Conservation (phyloP, 2,888 invertebrate genomes). For the Cosmia trapezina region DNA sequence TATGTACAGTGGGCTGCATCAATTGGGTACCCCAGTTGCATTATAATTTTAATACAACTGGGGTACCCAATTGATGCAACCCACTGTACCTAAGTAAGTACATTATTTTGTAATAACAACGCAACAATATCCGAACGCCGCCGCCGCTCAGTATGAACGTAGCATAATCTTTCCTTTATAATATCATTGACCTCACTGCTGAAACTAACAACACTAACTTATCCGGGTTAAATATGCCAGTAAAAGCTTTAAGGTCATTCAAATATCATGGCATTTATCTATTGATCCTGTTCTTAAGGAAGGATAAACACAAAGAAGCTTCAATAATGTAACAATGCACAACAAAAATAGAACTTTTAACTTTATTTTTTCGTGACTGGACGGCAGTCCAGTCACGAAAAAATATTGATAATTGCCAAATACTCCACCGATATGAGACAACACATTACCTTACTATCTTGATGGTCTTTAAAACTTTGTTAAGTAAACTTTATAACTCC, state of each 20-base stretch:
- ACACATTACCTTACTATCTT: slow-evolving; percentile 28
- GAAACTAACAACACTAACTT: slow-evolving; percentile 16
- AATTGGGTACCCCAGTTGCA: too few relatives aligned
- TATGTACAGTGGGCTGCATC: too few relatives aligned
- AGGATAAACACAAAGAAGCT: slow-evolving; percentile 36
- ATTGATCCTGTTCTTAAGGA: slow-evolving; percentile 57
- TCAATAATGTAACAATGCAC: slow-evolving; percentile 3
- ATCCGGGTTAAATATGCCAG: slow-evolving; percentile 71
- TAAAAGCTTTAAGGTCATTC: slow-evolving; percentile 69
- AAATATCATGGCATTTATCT: slow-evolving; percentile 71
- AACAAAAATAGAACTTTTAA: slow-evolving; percentile 8
- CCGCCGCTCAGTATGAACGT: too few relatives aligned
- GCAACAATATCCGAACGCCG: too few relatives aligned
- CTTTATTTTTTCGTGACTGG: not conserved
- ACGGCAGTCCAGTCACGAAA: slow-evolving; percentile 18
- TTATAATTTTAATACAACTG: too few relatives aligned
- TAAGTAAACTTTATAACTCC: slow-evolving; percentile 29
- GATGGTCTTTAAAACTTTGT: slow-evolving; percentile 38
- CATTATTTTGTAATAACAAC: too few relatives aligned
- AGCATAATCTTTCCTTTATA: too few relatives aligned
- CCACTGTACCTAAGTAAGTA: too few relatives aligned
- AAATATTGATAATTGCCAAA: slow-evolving; percentile 20
- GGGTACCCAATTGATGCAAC: too few relatives aligned
- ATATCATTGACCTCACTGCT: slow-evolving; percentile 13
- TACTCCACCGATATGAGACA: slow-evolving; percentile 28